Evolutionary conservation across 2,888 invertebrate species (phyloP), one percentile per base, ranked within the genome.

Genomic region (Ommatoiulus sabulosus): DNA sequence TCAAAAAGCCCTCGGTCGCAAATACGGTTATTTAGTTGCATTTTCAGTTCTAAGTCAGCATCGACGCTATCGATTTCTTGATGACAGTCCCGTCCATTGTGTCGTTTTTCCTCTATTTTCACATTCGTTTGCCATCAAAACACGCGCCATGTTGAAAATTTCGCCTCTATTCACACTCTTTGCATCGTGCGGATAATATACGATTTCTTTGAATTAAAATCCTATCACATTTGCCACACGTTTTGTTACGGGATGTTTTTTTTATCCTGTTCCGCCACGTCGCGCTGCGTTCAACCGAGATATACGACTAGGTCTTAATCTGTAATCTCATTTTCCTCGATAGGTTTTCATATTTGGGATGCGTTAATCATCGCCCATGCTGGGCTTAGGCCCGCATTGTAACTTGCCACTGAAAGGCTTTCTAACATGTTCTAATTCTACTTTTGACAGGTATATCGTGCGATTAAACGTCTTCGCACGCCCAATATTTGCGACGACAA

Each of bases 381-480:
- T 15, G 17, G 52, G 52, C 52, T 52, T 52, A 52, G 1, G 4
- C 52, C 52, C 15, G 52, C 15, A 52, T 52, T 52, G 52, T 52
- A 52, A 52, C 3, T 52, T 52, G 52, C 52, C 52, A 52, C 52
- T 52, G 52, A 52, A 52, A 52, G 52, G 52, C 52, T 52, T 52
- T 52, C 15, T 52, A 52, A 52, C 52, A 52, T 52, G 12, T 52
- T 52, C 52, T 52, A 52, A 52, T 52, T 52, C 52, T 12, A 12
- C 17, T 52, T 52, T 52, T 52, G 52, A 52, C 52, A 52, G 52
- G 52, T 52, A 52, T 52, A 52, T 52, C 52, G 15, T 52, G 52
- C 52, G 52, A 52, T 52, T 52, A 52, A 52, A 52, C 52, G 52
- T 52, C 52, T 52, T 52, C 52, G 52, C 52, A 52, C 52, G 52